Evolutionary conservation across 2,113 vertebrate genomes (phyloP).

Genomic region (Clarias magur): DNA sequence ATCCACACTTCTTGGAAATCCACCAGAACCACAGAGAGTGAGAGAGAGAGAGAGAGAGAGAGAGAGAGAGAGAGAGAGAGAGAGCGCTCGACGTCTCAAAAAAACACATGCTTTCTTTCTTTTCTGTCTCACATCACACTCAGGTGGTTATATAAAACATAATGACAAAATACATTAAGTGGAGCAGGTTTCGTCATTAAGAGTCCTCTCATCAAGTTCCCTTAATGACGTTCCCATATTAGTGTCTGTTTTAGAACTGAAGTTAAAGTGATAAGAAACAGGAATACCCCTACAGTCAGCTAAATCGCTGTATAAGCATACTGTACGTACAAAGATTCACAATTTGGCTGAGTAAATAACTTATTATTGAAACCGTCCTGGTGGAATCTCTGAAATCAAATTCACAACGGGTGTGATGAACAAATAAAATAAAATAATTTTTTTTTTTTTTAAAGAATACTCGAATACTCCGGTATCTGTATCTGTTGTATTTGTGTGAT

Average conservation of each 20-base stretch:
- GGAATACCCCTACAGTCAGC: not conserved
- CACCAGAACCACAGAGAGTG: not conserved
- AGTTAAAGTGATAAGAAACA: too few species aligned
- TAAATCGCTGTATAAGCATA: not conserved
- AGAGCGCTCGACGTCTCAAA: not conserved
- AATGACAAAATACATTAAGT: not conserved
- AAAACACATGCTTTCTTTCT: not conserved
- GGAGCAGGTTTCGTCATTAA: not conserved
- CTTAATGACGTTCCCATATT: not conserved
- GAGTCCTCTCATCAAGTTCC: not conserved
- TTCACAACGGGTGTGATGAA: not conserved
- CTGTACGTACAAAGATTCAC: not conserved
- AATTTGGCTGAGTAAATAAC: not conserved
- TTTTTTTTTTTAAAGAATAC: not conserved
- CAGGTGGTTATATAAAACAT: not conserved
- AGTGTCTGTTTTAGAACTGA: not conserved
- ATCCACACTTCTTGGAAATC: not conserved
- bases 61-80: too few species aligned
- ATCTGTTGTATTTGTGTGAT: not conserved
- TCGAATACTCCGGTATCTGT: not conserved
- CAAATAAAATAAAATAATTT: too few species aligned
- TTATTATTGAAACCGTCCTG: not conserved
- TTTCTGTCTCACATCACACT: not conserved
- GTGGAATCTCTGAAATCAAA: not conserved
- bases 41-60: too few species aligned